Evolutionary conservation across 2,113 vertebrate species (phyloP), one percentile per base, ranked within the genome.

Genomic region (Channa argus): DNA sequence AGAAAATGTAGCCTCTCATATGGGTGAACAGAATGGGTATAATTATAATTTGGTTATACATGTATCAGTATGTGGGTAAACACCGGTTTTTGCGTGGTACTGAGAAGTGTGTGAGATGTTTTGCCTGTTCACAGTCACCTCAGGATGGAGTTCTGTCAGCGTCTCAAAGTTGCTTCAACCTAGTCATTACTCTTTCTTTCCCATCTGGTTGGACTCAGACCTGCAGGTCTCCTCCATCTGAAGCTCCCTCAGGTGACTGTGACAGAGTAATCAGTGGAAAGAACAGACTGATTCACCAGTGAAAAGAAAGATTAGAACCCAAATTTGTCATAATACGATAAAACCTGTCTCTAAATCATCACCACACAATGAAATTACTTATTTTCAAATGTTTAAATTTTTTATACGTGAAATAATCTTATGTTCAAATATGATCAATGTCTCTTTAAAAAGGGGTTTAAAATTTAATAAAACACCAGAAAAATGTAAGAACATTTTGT

Each of bases 211-310:
- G 36, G 45, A 52, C 52, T 74, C 68, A 14, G 65, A 70, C 39
- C 36, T 55, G 63, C 14, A 46, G 80, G 58, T 39, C 11, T 37
- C 72, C 63, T 80, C 75, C 14, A 3, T 12, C 62, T 74, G 72
- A 59, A 4, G 47, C 59, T 77, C 67, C 65, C 14, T 68, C 59
- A 44, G 76, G 41, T 78, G 44, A 75, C 87, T 86, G 79, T 58
- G 54, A 79, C 13, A 47, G 49, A 83, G 43, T 5, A 45, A 34
- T 46, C 7, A 14, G 14, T 33, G 50, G 8, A 68, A 63, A 11
- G 12, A 13, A 4, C 5, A 7, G 4, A 14, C 14, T 15, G 3
- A 38, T 12, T 39, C 14, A 39, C 14, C 34, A 15, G 9, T 11
- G 8, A 4, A 49, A 0, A 6, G 14, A 38, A 6, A 50, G 34